phyloP scores from a whole-genome alignment of 1,140 invertebrate species.

The Tigriopus japonicus region DNA sequence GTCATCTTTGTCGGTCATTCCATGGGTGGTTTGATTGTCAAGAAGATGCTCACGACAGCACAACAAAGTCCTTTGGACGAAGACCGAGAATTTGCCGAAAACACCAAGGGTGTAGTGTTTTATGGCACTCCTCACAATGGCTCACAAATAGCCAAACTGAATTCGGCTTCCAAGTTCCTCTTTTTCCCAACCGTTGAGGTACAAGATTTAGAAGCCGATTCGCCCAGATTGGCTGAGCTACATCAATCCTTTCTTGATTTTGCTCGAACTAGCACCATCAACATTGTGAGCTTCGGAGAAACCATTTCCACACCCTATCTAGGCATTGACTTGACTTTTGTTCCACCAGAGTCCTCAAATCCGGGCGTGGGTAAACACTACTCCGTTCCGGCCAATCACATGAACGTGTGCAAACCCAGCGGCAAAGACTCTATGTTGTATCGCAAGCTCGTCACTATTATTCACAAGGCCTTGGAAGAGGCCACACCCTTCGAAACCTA shows the following conservation, averaged over 20 bases:
- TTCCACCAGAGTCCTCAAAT: constrained; percentile 10
- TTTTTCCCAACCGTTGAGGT: constrained; percentile 13
- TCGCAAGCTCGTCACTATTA: neutral
- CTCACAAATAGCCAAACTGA: constrained; percentile 10
- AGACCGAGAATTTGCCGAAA: constrained; percentile 1
- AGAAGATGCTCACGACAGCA: constrained; percentile 10
- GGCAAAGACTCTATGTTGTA: constrained; percentile 8
- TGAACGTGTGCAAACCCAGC: constrained; percentile 13
- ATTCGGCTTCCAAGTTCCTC: neutral
- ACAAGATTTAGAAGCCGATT: constrained; percentile 1
- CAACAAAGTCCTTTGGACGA: neutral
- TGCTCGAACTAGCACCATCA: neutral
- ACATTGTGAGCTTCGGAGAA: constrained; percentile 12
- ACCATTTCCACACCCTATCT: neutral
- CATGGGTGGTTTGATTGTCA: constrained; percentile 13
- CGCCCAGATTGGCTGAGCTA: neutral
- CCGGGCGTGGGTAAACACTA: constrained; percentile 10
- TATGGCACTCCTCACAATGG: constrained; percentile 10
- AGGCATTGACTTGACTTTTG: constrained; percentile 10
- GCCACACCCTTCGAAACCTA: neutral
- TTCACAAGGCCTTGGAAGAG: constrained; percentile 1
- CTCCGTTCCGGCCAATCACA: constrained; percentile 8
- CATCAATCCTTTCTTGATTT: neutral
- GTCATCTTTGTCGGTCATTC: constrained; percentile 13
- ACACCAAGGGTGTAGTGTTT: constrained; percentile 9